Percentiles rank a stretch among this genome's conserved stretches.
Conservation (phyloP, 2,113 vertebrate species). For the Leucosticte australis region DNA sequence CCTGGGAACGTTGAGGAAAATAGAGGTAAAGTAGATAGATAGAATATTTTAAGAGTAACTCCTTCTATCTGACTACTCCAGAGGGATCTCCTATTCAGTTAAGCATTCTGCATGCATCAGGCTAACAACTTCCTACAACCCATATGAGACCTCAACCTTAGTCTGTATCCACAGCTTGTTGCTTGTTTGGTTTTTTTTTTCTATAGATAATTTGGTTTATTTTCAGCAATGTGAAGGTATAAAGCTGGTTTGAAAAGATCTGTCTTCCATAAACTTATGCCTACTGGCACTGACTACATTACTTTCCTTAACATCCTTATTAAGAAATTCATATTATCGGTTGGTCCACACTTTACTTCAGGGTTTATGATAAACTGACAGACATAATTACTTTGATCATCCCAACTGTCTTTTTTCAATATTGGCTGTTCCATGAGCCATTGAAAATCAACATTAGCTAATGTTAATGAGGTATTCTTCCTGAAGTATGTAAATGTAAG, state of each 20-base stretch:
- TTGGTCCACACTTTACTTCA: background rate
- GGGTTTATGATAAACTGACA: background rate
- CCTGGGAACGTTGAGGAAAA: background rate
- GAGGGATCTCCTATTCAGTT: background rate
- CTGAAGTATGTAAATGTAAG: background rate
- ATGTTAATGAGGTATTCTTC: background rate
- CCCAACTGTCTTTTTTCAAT: background rate
- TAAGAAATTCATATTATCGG: background rate
- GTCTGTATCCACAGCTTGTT: background rate
- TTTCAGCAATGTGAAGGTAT: background rate
- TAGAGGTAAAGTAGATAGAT: background rate
- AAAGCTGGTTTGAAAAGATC: background rate
- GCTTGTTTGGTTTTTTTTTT: background rate
- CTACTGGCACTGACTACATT: background rate
- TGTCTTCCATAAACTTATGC: background rate
- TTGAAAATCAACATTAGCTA: background rate
- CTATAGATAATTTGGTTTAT: background rate
- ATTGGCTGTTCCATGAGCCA: background rate
- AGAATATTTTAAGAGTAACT: background rate
- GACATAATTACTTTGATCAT: background rate
- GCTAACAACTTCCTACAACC: background rate
- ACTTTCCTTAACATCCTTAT: background rate
- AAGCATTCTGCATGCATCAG: accelerated
- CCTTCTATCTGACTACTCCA: background rate
- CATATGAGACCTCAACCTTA: accelerated